Evolutionary conservation across 2,113 vertebrate genomes (phyloP), one percentile per base, ranked within the genome.

Genomic region (Amazona guildingii): DNA sequence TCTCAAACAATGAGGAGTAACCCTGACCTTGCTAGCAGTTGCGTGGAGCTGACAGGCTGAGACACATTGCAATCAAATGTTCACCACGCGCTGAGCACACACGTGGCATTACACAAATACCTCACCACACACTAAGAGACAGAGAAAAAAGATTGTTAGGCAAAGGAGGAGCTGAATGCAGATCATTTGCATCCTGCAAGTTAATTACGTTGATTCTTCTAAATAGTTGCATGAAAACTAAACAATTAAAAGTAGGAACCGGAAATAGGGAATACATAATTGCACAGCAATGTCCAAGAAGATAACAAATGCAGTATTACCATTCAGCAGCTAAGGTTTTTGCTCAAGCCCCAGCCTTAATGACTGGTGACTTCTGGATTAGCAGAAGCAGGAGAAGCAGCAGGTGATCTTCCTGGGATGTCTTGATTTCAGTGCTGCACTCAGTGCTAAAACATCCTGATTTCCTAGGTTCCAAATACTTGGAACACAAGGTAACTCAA

Each of bases 41-140:
- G 43, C 0, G 1, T 3, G 2, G 54, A 19, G 80, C 76, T 63
- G 91, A 6, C 52, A 33, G 81, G 6, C 1, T 1, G 37, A 44
- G 77, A 16, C 27, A 19, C 48, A 0, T 0, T 0, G 3, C 33
- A 8, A 3, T 3, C 1, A 0, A 63, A 6, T 2, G 19, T 4
- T 31, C 82, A 17, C 37, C 59, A 17, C 2, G 0, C 20, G 3
- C 23, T 0, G 4, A 13, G 46, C n/a, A 7, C 31, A 2, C 57
- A 11, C 4, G 2, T 2, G 62, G 29, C n/a, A 1, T 11, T 11
- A 2, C 4, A 19, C 68, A 44, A 63, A 51, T 3, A 18, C 31
- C 80, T 14, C 67, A 2, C 44, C 24, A 3, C 5, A 3, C 4
- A 55, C 46, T 23, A 2, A 12, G 0, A 27, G 41, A 9, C 8